phyloP scores from a whole-genome alignment of 2,113 vertebrate species.

The Coptodon rendalli region DNA sequence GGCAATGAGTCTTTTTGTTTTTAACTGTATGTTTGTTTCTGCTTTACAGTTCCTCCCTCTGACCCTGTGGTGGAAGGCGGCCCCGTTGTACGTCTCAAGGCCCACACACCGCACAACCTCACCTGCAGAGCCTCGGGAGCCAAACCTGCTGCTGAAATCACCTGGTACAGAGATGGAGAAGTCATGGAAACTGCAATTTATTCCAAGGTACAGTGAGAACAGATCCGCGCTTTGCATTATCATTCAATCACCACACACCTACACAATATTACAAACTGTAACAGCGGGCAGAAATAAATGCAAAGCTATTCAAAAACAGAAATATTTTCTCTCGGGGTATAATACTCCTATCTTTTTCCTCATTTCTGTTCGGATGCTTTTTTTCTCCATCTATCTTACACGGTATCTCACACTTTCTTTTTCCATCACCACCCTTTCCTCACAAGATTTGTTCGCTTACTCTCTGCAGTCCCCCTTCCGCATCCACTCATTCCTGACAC shows the following conservation, averaged over 20 bases:
- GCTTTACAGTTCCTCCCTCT: constrained; percentile 77
- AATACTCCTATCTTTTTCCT: background rate
- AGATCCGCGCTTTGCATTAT: background rate
- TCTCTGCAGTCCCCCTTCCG: constrained; percentile 56
- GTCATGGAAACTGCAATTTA: constrained; percentile 76
- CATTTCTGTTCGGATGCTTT: background rate
- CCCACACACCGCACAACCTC: constrained; percentile 79
- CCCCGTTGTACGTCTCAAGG: constrained; percentile 81
- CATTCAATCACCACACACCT: constrained; percentile 18
- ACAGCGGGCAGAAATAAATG: constrained; percentile 10
- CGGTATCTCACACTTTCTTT: background rate
- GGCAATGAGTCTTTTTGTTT: constrained; percentile 18
- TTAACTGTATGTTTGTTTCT: constrained; percentile 37
- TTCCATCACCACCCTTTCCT: constrained; percentile 24
- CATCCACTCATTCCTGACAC: constrained; percentile 40
- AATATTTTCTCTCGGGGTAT: constrained; percentile 16
- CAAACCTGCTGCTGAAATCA: constrained; percentile 83
- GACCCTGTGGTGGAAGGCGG: constrained; percentile 81
- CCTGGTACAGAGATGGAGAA: constrained; percentile 85
- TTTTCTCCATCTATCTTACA: background rate
- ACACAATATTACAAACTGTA: background rate
- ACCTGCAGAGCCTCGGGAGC: constrained; percentile 81
- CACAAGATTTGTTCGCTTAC: constrained; percentile 32
- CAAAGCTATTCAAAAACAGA: constrained; percentile 32
- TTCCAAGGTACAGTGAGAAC: constrained; percentile 73